Evolutionary conservation across 2,113 vertebrate species (phyloP), one percentile per base, ranked within the genome.

Genomic region (Ceyx margarethae): DNA sequence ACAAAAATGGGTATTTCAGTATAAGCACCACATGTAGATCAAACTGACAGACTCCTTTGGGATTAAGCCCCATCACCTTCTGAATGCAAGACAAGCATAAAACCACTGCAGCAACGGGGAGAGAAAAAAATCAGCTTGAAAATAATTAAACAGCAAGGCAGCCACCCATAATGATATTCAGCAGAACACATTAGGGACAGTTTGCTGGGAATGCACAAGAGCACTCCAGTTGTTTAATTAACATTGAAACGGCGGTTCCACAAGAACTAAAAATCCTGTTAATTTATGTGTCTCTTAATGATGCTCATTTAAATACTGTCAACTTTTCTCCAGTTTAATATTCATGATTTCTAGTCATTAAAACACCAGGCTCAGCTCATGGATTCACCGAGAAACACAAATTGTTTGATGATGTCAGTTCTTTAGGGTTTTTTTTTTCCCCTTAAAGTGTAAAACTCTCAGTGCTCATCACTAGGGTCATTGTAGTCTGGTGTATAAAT

Each of bases 231-330:
- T 98, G 97, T 98, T 98, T 98, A 98, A 98, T 98, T 98, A 98
- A 98, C 97, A 98, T 97, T 97, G 97, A 98, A 98, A 97, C 90
- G 86, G 97, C 96, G 90, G 98, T 98, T 98, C 97, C 97, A 98
- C 97, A 96, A 98, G 97, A 98, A 98, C 97, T 97, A 98, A 98
- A 98, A 98, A 97, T 97, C 97, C 97, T 97, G 97, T 97, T 98
- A 98, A 98, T 98, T 98, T 98, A 98, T 98, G 98, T 98, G 97
- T 98, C 97, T 98, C 97, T 97, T 98, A 98, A 98, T 98, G 98
- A 98, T 97, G 97, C 97, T 98, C 97, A 98, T 98, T 98, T 98
- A 97, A 98, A 98, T 98, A 98, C 97, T 98, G 98, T 98, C 97
- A 98, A 97, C 97, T 98, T 98, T 98, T 97, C 93, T 95, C 95